Evolutionary conservation across 1,140 invertebrate genomes (phyloP), one percentile per base, ranked within the genome.

Genomic region (Bombus picipes): DNA sequence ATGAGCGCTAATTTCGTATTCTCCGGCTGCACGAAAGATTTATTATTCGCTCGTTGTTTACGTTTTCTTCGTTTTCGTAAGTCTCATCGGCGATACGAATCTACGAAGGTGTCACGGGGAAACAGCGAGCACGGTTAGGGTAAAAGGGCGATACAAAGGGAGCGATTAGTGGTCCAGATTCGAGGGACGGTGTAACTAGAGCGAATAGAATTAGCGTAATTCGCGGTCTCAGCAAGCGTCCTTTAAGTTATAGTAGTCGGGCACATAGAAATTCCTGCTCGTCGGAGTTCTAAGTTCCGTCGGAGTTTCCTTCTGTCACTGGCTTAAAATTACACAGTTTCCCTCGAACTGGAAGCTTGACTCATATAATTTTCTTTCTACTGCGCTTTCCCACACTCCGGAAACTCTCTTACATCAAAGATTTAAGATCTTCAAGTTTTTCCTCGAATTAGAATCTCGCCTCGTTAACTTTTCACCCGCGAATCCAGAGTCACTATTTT

Each of bases 1-100:
- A 81, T 43, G 68, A 81, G 53, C 34, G 47, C 15, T 59, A 72
- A 81, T 81, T 81, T 15, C 68, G 68, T 81, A 81, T 81, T 81
- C 79, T 62, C 13, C 9, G 12, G 37, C 10, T 37, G 53, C 72
- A n/a, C 22, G n/a, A 72, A 72, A 34, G 47, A 81, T 72, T 81
- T 73, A 62, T 81, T 73, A 73, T 72, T 43, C 39, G 9, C 2
- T 41, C 47, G 47, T 39, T 72, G 79, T 34, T 59, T 72, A 72
- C 18, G 34, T 81, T 81, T 62, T 32, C 43, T 37, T 41, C 34
- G 37, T 25, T 59, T 34, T 15, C 65, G 15, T 18, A 34, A 34
- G 6, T 66, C 18, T 15, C 32, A 66, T 34, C 15, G 15, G 1
- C 22, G 47, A 22, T 53, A 22, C 47, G 47, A 53, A 53, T 18